Evolutionary conservation across 2,797 vertebrate genomes (phyloP), one percentile per base, ranked within the genome.

Genomic region (Remorina albescens): DNA sequence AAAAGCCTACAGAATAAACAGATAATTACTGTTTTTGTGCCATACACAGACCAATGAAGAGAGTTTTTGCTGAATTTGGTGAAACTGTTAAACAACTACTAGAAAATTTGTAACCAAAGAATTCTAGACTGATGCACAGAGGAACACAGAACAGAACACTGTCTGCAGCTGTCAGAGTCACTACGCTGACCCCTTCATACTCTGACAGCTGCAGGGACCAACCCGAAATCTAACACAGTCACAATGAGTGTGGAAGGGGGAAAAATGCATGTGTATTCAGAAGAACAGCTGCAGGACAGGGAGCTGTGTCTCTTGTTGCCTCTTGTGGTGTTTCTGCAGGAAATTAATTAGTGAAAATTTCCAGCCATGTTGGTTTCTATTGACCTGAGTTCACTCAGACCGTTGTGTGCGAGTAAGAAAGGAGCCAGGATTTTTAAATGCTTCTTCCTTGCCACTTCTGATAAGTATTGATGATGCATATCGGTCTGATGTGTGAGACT

Each of bases 141-240:
- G 25, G 21, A 50, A 47, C 34, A 46, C 49, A 71, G 56, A 49
- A 81, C 83, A 84, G 80, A n/a, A n/a, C n/a, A n/a, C 82, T 83
- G n/a, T n/a, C n/a, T n/a, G 81, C 72, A 51, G 67, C n/a, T n/a
- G n/a, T n/a, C n/a, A n/a, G n/a, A n/a, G 44, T 57, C 32, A 26
- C 55, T 21, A 68, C 28, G 28, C 49, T 37, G 42, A 28, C 19
- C 64, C 42, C 57, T 50, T 42, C 49, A 71, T 6, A 51, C 32
- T 28, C 19, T 16, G 30, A 78, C 56, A 61, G 47, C 71, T 71
- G 57, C 57, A 59, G 55, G n/a, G 51, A 32, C 67, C 50, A 76
- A 71, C 63, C 16, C n/a, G 21, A 2, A 62, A 41, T 15, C 44
- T 37, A 6, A 12, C 47, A 13, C 47, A 50, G 12, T 7, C 13